These are phyloP conservation scores for Dallia pectoralis DNA, from an alignment of 2,797 vertebrate genomes.

Conservation along the genomic window DNA sequence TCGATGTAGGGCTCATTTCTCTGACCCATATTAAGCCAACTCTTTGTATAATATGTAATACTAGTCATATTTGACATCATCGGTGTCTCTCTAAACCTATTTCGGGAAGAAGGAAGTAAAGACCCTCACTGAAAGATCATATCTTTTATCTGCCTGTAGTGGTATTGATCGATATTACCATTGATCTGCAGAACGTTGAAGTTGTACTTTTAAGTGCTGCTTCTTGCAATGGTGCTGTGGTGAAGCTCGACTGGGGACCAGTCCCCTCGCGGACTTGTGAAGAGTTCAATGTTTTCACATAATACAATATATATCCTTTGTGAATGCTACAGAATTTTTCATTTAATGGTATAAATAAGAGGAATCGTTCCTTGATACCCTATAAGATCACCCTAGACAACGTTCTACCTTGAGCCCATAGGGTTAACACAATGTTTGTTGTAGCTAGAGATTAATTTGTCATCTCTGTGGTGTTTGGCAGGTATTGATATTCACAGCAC, in stretches of 20 bases:
- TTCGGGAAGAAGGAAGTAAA: neutral
- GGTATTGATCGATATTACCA: neutral
- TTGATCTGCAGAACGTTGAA: neutral
- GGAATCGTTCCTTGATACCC: neutral
- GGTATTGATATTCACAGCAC: no score
- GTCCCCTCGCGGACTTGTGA: conserved; percentile 17
- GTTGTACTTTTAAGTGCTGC: conserved; percentile 1
- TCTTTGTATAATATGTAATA: neutral
- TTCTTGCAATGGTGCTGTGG: neutral
- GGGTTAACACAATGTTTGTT: neutral
- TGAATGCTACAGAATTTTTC: neutral
- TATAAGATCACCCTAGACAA: neutral
- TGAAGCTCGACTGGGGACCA: neutral
- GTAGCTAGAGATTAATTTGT: neutral
- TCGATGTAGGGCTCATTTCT: neutral
- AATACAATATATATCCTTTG: conserved; percentile 11
- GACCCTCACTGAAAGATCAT: neutral
- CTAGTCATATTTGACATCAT: neutral
- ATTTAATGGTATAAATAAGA: neutral
- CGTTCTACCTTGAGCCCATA: neutral
- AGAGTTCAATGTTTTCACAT: conserved; percentile 21
- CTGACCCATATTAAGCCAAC: neutral
- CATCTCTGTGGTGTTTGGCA: no score
- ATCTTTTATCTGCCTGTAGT: neutral
- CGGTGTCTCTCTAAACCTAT: neutral